Percentiles rank a stretch among this genome's conserved stretches.
Conservation (phyloP, 2,888 invertebrate genomes). For the Sericinus montela region DNA sequence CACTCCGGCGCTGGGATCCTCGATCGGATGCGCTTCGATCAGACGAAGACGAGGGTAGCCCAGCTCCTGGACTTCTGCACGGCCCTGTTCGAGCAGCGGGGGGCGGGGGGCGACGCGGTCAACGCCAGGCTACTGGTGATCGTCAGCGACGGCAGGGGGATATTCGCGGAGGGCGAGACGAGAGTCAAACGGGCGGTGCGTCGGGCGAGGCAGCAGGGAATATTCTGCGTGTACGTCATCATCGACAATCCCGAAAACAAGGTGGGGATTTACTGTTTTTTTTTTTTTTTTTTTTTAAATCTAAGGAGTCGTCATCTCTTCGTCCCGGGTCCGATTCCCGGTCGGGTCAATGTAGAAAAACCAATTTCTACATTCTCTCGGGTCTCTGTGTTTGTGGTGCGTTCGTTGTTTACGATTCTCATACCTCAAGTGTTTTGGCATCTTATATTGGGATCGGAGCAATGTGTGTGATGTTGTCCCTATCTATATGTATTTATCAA, state of each 20-base stretch:
- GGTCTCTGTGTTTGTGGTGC: too few relatives aligned
- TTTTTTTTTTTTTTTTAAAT: too few relatives aligned
- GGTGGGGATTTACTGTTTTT: slow-evolving; percentile 64
- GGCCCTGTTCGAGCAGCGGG: slow-evolving; percentile 73
- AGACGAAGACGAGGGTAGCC: slow-evolving; percentile 92
- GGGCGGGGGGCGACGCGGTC: slow-evolving; percentile 71
- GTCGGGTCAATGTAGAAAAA: too few relatives aligned
- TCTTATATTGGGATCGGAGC: too few relatives aligned
- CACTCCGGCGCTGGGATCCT: slow-evolving; percentile 90
- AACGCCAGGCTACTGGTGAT: slow-evolving; percentile 93
- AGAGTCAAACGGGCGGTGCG: slow-evolving; percentile 87
- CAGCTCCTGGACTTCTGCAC: slow-evolving; percentile 89
- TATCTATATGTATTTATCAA: too few relatives aligned
- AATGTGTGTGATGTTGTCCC: too few relatives aligned
- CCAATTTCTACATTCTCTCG: too few relatives aligned
- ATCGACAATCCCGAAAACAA: slow-evolving; percentile 96
- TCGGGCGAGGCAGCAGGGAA: slow-evolving; percentile 87
- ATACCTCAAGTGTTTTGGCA: too few relatives aligned
- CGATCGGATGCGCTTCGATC: slow-evolving; percentile 91
- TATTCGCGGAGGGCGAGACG: slow-evolving; percentile 92
- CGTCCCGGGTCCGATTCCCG: too few relatives aligned
- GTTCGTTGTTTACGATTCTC: too few relatives aligned
- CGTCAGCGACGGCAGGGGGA: slow-evolving; percentile 96
- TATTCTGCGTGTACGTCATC: slow-evolving; percentile 97
- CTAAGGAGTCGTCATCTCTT: too few relatives aligned